Evolutionary conservation across 2,797 vertebrate genomes (phyloP), one percentile per base, ranked within the genome.

Genomic region (Chelonia mydas): DNA sequence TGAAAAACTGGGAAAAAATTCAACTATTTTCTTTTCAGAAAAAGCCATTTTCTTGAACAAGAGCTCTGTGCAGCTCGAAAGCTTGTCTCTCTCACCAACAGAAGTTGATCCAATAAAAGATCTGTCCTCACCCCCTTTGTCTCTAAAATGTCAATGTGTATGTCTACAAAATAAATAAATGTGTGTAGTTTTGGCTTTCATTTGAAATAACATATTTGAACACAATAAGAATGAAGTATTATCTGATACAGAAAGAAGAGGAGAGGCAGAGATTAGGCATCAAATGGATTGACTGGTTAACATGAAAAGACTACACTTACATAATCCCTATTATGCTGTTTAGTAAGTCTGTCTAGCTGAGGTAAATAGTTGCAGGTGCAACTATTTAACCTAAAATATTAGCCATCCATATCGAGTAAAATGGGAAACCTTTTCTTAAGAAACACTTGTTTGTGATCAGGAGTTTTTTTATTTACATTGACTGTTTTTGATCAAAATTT

Each of bases 141-240:
- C 61, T 10, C 61, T 68, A 45, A 94, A 95, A 93, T 78, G 78
- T 95, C 92, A 93, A 84, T 94, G 94, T 93, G 92, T 0, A 0
- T 95, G 90, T 92, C 59, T 91, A 81, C 80, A 91, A 94, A 97
- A 95, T 93, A 97, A 97, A 97, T 93, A 95, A 84, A 86, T 94
- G 87, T 94, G 80, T 91, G 81, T 68, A 37, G 61, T 55, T 96
- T 65, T 72, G 78, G 37, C 78, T 93, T 96, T 95, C 94, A 84
- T 93, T 97, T 95, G 55, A 95, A 92, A 95, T 93, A 95, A 41
- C 41, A 41, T 41, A 41, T 41, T 41, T 41, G 41, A 41, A 41
- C 41, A 41, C 41, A 41, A 41, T 41, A 41, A 41, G 41, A 41
- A 41, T 41, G 41, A 41, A 41, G 41, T 41, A 41, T 41, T 41